A percentile compares a stretch with the other conserved stretches of the same genome.
These are phyloP conservation scores for Chaetodon auriga DNA, from an alignment of 2,113 vertebrate species.

Conservation along the genomic window DNA sequence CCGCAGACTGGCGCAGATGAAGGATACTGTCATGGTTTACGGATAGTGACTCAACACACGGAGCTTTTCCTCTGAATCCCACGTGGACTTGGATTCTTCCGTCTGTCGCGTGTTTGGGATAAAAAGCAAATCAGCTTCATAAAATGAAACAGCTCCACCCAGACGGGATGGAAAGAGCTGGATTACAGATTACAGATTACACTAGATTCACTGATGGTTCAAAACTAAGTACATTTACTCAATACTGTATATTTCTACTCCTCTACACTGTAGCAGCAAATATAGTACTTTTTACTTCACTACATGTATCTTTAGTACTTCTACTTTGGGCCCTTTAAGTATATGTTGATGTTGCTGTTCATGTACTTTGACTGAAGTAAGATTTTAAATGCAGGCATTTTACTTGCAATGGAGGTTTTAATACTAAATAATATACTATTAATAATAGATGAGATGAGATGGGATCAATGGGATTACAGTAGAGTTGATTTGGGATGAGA, in stretches of 20 bases:
- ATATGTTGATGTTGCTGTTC: background rate
- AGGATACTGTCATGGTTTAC: constrained; percentile 76
- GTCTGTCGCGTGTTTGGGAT: constrained; percentile 50
- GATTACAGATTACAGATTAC: background rate
- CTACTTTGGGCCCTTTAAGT: too few species aligned
- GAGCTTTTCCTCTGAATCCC: constrained; percentile 45
- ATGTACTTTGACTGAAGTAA: background rate
- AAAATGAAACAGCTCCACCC: background rate
- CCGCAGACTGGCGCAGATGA: constrained; percentile 51
- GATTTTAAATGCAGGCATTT: background rate
- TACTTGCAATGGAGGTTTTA: background rate
- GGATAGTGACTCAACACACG: constrained; percentile 80
- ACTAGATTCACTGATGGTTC: background rate
- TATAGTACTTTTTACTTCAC: background rate
- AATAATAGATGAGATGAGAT: too few species aligned
- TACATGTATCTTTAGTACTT: too few species aligned
- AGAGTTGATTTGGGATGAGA: too few species aligned
- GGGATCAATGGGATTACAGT: background rate
- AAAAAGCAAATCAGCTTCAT: constrained; percentile 29
- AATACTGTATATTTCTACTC: background rate
- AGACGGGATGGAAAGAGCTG: background rate
- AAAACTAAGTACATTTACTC: background rate
- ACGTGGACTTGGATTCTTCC: constrained; percentile 62
- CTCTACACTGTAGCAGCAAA: background rate
- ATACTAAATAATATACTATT: too few species aligned